phyloP scores from a whole-genome alignment of 2,113 vertebrate genomes.

The Brachypodius melanocephalos region DNA sequence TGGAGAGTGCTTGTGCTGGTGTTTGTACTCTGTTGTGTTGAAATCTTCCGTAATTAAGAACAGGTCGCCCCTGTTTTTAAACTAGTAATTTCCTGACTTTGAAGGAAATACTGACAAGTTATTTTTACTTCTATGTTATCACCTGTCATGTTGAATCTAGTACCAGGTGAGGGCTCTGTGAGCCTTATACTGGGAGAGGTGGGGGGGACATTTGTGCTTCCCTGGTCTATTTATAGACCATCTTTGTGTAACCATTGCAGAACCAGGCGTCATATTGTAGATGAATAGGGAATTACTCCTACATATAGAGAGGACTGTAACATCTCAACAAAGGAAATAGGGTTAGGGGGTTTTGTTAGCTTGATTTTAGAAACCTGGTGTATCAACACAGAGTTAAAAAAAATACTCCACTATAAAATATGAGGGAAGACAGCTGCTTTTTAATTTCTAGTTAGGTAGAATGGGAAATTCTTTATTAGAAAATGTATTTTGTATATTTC shows the following conservation, averaged over 20 bases:
- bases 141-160: conserved; percentile 47
- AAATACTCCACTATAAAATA: neutral
- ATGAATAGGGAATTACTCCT: neutral
- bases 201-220: neutral
- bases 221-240: conserved; percentile 33
- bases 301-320: neutral
- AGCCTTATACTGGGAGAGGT: neutral
- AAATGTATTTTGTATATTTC: neutral
- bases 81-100: neutral
- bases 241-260: conserved; percentile 14
- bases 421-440: neutral
- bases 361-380: neutral
- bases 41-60: neutral
- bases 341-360: fast-evolving
- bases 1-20: neutral
- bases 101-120: conserved; percentile 21
- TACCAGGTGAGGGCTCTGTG: conserved; percentile 38
- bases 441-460: neutral
- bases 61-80: neutral
- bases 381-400: neutral
- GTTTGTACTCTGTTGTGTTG: neutral
- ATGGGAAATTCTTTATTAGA: neutral
- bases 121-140: conserved; percentile 12
- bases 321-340: neutral
- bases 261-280: neutral